phyloP scores from a whole-genome alignment of 2,113 vertebrate species.

The Lathamus discolor region DNA sequence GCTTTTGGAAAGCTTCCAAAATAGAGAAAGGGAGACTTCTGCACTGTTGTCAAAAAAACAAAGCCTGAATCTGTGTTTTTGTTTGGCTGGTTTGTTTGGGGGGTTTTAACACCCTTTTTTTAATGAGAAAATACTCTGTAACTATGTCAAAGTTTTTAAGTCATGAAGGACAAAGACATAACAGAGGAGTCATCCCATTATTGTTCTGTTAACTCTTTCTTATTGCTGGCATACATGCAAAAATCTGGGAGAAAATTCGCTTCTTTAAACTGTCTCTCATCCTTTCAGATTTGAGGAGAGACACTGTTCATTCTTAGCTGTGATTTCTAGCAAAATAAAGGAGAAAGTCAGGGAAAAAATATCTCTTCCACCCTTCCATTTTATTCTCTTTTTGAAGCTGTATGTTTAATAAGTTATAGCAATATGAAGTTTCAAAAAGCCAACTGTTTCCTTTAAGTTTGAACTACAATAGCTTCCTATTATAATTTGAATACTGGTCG shows the following conservation, averaged over 20 bases:
- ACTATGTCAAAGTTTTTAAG: background rate
- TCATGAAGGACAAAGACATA: background rate
- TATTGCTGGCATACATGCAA: background rate
- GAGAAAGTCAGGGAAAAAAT: background rate
- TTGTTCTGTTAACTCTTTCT: background rate
- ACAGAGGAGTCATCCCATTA: background rate
- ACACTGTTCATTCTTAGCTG: background rate
- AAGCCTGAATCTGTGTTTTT: background rate
- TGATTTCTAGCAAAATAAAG: conserved; percentile 16
- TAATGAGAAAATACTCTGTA: background rate
- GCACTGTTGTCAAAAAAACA: background rate
- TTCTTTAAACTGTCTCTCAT: background rate
- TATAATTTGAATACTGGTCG: background rate
- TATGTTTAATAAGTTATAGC: background rate
- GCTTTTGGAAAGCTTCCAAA: background rate
- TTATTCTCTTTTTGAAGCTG: background rate
- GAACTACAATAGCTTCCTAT: background rate
- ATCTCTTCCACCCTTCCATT: background rate
- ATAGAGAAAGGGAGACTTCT: background rate
- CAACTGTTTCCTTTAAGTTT: background rate
- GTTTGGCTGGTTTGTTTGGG: background rate
- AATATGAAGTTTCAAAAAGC: conserved; percentile 3
- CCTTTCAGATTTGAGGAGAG: background rate
- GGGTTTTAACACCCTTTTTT: background rate
- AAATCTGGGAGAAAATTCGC: background rate